These are phyloP conservation scores for Tenthredo notha DNA, from an alignment of 2,888 invertebrate genomes.

Conservation along the genomic window DNA sequence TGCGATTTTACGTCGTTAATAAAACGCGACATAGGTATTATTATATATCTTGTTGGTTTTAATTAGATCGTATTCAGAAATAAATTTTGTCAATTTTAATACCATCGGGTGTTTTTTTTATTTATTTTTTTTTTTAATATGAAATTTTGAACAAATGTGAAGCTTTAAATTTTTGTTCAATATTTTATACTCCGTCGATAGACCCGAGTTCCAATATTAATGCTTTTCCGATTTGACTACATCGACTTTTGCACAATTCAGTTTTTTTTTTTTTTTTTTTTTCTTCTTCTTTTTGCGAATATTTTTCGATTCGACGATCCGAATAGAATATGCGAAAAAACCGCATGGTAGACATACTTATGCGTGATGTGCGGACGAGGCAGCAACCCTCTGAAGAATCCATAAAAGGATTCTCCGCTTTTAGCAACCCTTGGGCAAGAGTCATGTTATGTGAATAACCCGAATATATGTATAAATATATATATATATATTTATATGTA, in stretches of 20 bases:
- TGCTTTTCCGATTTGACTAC: neutral
- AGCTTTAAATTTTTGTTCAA: neutral
- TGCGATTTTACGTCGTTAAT: neutral
- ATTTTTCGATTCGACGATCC: constrained; percentile 44
- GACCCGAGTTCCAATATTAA: neutral
- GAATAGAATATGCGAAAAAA: constrained; percentile 29
- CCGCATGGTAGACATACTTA: neutral
- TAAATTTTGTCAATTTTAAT: neutral
- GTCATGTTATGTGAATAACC: constrained; percentile 38
- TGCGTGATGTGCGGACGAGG: neutral
- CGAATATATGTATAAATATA: neutral
- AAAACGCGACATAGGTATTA: neutral
- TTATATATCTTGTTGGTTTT: neutral
- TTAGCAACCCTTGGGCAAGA: constrained; percentile 7
- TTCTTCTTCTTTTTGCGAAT: neutral
- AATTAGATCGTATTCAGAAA: neutral
- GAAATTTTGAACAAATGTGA: neutral
- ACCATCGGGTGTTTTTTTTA: neutral
- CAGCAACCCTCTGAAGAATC: constrained; percentile 18
- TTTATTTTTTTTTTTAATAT: neutral
- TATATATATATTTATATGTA: neutral
- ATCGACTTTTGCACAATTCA: neutral
- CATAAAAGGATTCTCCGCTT: constrained; percentile 36
- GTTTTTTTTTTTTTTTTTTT: neutral
- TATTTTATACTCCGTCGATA: neutral